Percentiles rank a stretch among this genome's conserved stretches.
These are phyloP conservation scores for Centropus unirufus DNA, from an alignment of 2,113 vertebrate species.

Conservation along the genomic window DNA sequence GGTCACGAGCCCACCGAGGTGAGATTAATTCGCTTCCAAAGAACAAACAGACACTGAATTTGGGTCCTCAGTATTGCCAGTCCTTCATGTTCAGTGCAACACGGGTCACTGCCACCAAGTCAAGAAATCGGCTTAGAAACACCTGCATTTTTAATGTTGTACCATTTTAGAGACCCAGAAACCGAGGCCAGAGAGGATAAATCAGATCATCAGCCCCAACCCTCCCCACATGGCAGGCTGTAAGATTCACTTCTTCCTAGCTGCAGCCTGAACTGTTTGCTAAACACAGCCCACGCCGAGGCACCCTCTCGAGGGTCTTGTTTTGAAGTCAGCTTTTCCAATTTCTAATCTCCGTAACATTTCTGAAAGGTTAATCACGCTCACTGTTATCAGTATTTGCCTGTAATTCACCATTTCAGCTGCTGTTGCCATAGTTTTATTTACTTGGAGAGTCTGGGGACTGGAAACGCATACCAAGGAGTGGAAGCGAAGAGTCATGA, in stretches of 20 bases:
- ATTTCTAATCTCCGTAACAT: not conserved
- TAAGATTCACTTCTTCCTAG: fast-evolving
- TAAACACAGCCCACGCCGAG: not conserved
- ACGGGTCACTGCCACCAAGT: not conserved
- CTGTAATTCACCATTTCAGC: not conserved
- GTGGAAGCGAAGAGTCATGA: not conserved
- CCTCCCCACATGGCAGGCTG: not conserved
- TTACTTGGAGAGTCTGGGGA: not conserved
- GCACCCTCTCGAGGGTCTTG: not conserved
- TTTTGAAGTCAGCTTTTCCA: not conserved
- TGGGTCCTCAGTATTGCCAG: not conserved
- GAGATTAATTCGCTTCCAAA: not conserved
- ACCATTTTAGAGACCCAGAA: not conserved
- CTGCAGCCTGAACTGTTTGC: not conserved
- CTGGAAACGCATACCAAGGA: not conserved
- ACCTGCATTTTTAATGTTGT: fast-evolving
- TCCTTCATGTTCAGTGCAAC: not conserved
- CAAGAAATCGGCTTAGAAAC: not conserved
- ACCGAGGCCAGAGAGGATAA: not conserved
- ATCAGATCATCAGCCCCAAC: not conserved
- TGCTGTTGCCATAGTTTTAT: not conserved
- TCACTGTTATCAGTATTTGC: fast-evolving
- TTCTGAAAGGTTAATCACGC: not conserved
- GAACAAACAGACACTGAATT: not conserved
- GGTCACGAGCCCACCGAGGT: not conserved